A percentile compares a stretch with the other conserved stretches of the same genome.
Conservation (phyloP, 2,113 vertebrate genomes). For the Syrmaticus mikado region DNA sequence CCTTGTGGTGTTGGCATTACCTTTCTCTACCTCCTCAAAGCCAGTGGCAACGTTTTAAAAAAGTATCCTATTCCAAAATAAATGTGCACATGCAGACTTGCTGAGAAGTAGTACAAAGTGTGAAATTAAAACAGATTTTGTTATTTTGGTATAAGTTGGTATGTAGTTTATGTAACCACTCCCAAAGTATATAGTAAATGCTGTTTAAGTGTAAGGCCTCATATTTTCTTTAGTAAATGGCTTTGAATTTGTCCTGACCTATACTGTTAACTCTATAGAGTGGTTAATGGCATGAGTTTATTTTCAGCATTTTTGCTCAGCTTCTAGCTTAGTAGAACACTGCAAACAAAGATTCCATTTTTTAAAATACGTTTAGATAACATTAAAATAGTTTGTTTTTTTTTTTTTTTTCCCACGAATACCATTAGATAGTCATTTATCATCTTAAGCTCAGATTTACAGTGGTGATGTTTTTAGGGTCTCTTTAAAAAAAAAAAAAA, state of each 20-base stretch:
- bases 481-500: background rate
- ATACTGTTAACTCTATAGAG: background rate
- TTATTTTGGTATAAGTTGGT: conserved; percentile 28
- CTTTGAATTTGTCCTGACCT: background rate
- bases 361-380: background rate
- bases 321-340: background rate
- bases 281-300: background rate
- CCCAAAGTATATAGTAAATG: conserved; percentile 38
- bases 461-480: background rate
- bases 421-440: background rate
- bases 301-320: background rate
- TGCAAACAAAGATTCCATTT: background rate
- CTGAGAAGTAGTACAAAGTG: background rate
- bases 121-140: conserved; percentile 32
- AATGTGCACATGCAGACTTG: background rate
- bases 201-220: conserved; percentile 9
- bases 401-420: background rate
- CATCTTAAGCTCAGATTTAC: background rate
- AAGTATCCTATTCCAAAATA: background rate
- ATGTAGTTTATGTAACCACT: background rate
- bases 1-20: background rate
- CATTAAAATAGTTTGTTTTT: background rate
- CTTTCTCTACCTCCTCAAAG: background rate
- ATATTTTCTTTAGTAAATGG: conserved; percentile 36
- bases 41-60: background rate